Base-by-base conservation (phyloP, 2,113 vertebrate genomes). In the Hydropotes inermis region DNA sequence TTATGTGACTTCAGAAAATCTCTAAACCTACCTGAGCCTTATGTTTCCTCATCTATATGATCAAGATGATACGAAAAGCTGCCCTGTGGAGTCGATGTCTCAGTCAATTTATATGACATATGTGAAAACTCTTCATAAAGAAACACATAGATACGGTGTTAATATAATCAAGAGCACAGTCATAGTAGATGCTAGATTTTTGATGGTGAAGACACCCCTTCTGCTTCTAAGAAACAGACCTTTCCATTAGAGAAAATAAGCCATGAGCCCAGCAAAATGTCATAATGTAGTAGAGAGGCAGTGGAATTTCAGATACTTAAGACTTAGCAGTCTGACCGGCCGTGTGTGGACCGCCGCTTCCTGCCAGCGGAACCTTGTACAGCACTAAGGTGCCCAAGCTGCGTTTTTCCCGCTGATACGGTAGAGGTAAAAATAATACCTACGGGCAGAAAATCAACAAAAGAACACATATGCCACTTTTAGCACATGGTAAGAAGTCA, bases 1-100 rank as follows among this genome's bases (percentile, higher is more conserved):
- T 86, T 74, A 1, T 19, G 55, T 93, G 90, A 97, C 94, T 90
- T 97, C 78, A 64, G 74, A 39, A 95, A 87, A 84, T 88, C 85
- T 86, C 84, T 52, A 52, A 88, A 76, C 45, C 57, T 45, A 4
- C 64, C 30, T 23, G 52, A 85, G 33, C 47, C 23, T 45, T 92
- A 28, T 76, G 64, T 92, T 87, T 97, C 89, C 54, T 88, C 57
- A 81, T 81, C 85, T 95, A 45, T 84, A 67, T 8, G 28, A 55
- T 67, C 30, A 19, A 76, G 61, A 67, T 92, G 50, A 89, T 82
- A 64, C 95, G 74, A 90, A 82, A 1, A 78, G 45, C 54, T 61
- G n/a, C 36, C 76, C 54, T 4, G 2, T 4, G 14, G 87, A 74
- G 76, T 12, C 27, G 11, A 25, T n/a, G 30, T 21, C 89, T 57